A percentile compares a stretch with the other conserved stretches of the same genome.
These are phyloP conservation scores for Hetaerina titia DNA, from an alignment of 2,888 invertebrate genomes.

Conservation along the genomic window DNA sequence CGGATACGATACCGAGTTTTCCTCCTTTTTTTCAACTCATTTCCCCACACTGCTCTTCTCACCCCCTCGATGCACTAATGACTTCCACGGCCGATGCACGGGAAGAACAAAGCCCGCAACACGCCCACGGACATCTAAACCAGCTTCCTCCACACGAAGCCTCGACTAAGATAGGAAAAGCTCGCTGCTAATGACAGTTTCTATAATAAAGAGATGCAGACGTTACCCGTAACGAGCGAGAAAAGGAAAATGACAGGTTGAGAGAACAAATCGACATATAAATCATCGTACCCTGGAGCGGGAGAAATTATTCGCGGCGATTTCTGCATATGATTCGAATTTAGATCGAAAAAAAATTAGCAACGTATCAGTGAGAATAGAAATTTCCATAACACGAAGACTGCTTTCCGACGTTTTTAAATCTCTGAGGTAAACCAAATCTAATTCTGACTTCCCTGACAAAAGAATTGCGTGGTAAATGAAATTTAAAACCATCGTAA, in stretches of 20 bases:
- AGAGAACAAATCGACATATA: background rate
- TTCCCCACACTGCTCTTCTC: background rate
- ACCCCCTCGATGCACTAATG: background rate
- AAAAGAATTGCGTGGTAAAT: no score
- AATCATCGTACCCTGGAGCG: background rate
- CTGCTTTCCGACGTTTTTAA: no score
- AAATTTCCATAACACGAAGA: background rate
- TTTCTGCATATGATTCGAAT: background rate
- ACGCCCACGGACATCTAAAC: background rate
- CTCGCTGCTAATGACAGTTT: background rate
- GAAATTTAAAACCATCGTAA: no score
- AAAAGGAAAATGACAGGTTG: background rate
- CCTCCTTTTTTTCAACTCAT: background rate
- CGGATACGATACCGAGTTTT: background rate
- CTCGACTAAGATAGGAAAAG: background rate
- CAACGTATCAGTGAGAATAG: background rate
- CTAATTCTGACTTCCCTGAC: no score
- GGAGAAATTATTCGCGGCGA: background rate
- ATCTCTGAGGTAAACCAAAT: no score
- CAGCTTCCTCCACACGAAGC: background rate
- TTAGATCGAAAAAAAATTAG: background rate
- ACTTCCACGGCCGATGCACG: background rate
- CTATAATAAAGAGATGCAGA: slow-evolving; percentile 27
- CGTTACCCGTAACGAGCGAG: background rate
- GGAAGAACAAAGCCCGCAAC: background rate